phyloP scores from a whole-genome alignment of 2,113 vertebrate species.

The Hystrix cristata region DNA sequence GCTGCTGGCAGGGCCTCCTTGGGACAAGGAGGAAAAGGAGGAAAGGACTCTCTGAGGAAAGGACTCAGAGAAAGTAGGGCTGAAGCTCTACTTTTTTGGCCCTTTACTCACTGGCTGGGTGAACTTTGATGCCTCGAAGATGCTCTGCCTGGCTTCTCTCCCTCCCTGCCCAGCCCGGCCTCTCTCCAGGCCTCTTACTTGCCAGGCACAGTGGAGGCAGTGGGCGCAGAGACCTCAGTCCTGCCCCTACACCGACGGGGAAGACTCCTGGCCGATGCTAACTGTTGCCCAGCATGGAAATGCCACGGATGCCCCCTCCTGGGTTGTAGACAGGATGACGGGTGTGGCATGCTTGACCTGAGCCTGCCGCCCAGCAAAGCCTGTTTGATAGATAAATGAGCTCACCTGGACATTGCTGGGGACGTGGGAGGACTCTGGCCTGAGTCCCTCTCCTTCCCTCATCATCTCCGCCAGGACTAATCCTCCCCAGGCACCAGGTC shows the following conservation, averaged over 20 bases:
- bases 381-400: neutral
- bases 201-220: neutral
- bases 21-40: neutral
- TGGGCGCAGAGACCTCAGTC: neutral
- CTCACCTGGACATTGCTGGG: neutral
- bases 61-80: neutral
- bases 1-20: neutral
- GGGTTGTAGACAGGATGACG: accelerated
- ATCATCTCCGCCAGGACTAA: neutral
- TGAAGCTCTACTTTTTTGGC: too few relatives aligned
- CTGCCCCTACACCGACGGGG: neutral
- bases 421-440: neutral
- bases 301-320: accelerated
- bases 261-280: neutral
- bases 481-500: accelerated
- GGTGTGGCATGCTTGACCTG: too few relatives aligned
- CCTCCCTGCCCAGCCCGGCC: too few relatives aligned
- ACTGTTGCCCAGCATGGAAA: accelerated
- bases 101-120: neutral
- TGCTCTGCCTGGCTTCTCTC: neutral
- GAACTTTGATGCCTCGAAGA: neutral
- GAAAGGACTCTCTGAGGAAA: neutral
- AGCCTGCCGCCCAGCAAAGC: neutral
- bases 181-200: neutral
- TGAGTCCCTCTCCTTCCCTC: neutral